A percentile compares a stretch with the other conserved stretches of the same genome.
phyloP scores from a whole-genome alignment of 2,797 vertebrate species.

The Echeneis naucrates region DNA sequence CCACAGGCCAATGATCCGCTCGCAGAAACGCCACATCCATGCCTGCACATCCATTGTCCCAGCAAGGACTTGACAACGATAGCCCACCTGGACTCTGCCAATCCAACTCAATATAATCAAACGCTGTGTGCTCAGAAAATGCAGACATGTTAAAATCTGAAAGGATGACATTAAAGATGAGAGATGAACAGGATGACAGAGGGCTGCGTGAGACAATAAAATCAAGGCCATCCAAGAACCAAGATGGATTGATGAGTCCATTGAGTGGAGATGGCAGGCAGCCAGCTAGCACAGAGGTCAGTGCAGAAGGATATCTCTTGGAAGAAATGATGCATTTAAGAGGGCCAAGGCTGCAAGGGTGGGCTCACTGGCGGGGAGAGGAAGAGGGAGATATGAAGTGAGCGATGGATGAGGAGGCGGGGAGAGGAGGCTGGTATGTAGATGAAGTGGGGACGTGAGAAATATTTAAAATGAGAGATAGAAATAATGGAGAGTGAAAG shows the following conservation, averaged over 20 bases:
- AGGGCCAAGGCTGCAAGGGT: constrained; percentile 82
- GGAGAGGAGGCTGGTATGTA: constrained; percentile 64
- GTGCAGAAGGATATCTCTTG: constrained; percentile 83
- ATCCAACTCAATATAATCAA: constrained; percentile 73
- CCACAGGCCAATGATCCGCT: constrained; percentile 57
- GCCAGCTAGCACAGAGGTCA: constrained; percentile 86
- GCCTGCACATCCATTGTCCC: constrained; percentile 21
- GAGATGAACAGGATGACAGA: constrained; percentile 81
- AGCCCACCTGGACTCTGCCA: constrained; percentile 66
- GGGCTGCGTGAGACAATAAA: constrained; percentile 85
- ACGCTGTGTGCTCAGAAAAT: constrained; percentile 75
- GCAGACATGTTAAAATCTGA: constrained; percentile 83
- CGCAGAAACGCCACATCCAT: constrained; percentile 38
- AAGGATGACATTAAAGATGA: constrained; percentile 85
- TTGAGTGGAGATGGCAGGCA: constrained; percentile 83
- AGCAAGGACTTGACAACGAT: constrained; percentile 72
- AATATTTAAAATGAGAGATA: constrained; percentile 63
- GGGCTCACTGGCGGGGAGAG: constrained; percentile 72
- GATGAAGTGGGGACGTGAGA: constrained; percentile 68
- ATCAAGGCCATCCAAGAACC: constrained; percentile 85
- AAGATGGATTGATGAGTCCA: constrained; percentile 87
- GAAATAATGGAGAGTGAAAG: constrained; percentile 45
- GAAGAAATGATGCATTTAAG: constrained; percentile 86
- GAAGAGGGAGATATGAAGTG: constrained; percentile 64
- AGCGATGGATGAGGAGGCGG: constrained; percentile 63